Evolutionary conservation across 2,797 vertebrate genomes (phyloP), one percentile per base, ranked within the genome.

Genomic region (Malurus leucopterus): DNA sequence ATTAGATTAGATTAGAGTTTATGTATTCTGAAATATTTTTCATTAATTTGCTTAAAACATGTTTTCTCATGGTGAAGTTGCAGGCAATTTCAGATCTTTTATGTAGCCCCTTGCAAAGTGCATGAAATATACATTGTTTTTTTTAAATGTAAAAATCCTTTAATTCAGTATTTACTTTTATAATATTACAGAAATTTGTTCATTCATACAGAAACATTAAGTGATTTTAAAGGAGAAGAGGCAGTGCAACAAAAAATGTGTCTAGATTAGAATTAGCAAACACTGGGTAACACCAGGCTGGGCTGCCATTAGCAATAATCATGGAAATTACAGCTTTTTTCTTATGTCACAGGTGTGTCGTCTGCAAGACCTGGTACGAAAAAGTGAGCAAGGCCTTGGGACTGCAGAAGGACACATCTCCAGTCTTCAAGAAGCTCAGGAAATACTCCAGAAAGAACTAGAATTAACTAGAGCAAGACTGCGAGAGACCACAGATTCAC

Each of bases 401-500:
- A 96, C 98, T 21, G 98, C 99, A 0, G 98, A 99, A 93, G 98
- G 98, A 23, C 98, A 99, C 93, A 99, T 99, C 94, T 98, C 97
- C 81, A 98, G 96, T n/a, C 98, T 99, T 94, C 99, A 99, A 86
- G 98, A 99, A 90, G 98, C 98, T 32, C 99, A 99, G 94, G 98
- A 98, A 96, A 99, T 98, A 89, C 98, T 99, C 83, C 98, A 99
- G 76, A 98, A 98, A 88, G 99, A 99, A 84, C 96, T 99, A 44
- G 98, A 99, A 20, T 96, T 98, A 68, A 99, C 98, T 19, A 97
- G 98, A 94, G 98, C 97, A 91, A 97, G 98, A 63, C 97, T 99
- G 74, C 97, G 98, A 85, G 99, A 99, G 94, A 98, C 99, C 91
- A 98, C 98, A 94, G 99, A 99, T 95, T 98, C 98, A 20, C 96